These are phyloP conservation scores for Crematogaster levior DNA, from an alignment of 2,888 invertebrate species.

Conservation along the genomic window DNA sequence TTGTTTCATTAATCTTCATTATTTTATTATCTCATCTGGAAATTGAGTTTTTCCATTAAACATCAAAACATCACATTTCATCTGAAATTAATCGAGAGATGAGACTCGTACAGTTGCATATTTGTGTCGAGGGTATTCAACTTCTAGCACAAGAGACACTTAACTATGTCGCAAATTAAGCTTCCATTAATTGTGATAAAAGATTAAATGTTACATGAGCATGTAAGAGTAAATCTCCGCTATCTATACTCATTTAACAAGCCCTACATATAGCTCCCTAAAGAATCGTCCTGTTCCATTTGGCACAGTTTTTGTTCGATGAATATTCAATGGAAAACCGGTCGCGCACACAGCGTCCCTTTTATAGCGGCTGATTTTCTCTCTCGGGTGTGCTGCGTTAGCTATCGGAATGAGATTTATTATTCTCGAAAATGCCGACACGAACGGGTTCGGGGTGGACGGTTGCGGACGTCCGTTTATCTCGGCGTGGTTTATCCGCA, in stretches of 20 bases:
- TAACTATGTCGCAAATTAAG: conserved; percentile 12
- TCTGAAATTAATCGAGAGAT: background rate
- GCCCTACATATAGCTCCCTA: background rate
- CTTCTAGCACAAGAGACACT: background rate
- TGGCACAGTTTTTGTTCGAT: conserved; percentile 38
- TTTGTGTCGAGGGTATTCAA: background rate
- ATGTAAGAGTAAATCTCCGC: conserved; percentile 8
- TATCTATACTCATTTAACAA: conserved; percentile 6
- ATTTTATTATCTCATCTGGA: background rate
- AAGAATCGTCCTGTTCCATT: conserved; percentile 28
- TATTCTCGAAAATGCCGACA: conserved; percentile 37
- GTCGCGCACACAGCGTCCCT: conserved; percentile 4
- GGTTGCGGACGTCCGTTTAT: conserved; percentile 24
- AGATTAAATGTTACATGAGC: conserved; percentile 27
- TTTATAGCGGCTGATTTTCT: conserved; percentile 28
- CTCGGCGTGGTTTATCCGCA: conserved; percentile 32
- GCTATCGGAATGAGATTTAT: conserved; percentile 44
- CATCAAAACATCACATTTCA: background rate
- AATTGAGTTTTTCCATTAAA: background rate
- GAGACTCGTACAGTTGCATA: background rate
- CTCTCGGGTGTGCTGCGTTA: conserved; percentile 1
- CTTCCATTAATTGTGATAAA: conserved; percentile 1
- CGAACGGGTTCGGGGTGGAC: background rate
- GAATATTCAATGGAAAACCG: conserved; percentile 44
- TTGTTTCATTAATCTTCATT: conserved; percentile 24